A percentile compares a stretch with the other conserved stretches of the same genome.
phyloP scores from a whole-genome alignment of 2,113 vertebrate species.

The Rhynchopsitta pachyrhyncha region DNA sequence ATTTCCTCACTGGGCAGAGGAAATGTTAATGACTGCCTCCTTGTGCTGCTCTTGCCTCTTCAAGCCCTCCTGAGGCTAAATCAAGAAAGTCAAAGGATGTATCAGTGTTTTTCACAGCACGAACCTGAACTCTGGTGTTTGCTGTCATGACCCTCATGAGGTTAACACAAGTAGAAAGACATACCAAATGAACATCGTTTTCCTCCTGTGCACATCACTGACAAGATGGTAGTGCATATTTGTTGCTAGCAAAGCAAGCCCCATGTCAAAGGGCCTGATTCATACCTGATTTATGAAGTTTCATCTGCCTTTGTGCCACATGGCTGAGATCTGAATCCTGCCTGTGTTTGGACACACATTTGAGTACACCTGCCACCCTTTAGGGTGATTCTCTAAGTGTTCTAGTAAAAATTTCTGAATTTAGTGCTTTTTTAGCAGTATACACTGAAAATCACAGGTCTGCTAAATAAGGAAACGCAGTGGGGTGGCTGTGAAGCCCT shows the following conservation, averaged over 20 bases:
- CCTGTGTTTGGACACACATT: fast-evolving
- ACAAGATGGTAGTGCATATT: not conserved
- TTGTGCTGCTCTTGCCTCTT: not conserved
- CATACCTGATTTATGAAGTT: not conserved
- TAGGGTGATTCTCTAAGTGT: not conserved
- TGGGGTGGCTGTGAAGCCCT: not conserved
- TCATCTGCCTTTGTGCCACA: not conserved
- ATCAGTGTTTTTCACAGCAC: not conserved
- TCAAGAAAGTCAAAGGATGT: not conserved
- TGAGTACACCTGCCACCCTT: not conserved
- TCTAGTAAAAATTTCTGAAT: not conserved
- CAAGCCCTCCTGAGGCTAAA: not conserved
- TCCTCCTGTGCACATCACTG: not conserved
- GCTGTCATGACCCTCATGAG: not conserved
- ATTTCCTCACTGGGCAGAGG: not conserved
- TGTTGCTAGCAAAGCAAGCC: not conserved
- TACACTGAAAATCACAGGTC: not conserved
- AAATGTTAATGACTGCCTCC: not conserved
- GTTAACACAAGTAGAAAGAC: not conserved
- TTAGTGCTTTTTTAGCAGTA: not conserved
- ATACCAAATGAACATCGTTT: not conserved
- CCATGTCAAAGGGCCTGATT: not conserved
- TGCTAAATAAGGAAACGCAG: not conserved
- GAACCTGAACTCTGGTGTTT: not conserved
- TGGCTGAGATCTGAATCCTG: not conserved